Conservation (phyloP, 2,797 vertebrate genomes). For the Oryzias sinensis region DNA sequence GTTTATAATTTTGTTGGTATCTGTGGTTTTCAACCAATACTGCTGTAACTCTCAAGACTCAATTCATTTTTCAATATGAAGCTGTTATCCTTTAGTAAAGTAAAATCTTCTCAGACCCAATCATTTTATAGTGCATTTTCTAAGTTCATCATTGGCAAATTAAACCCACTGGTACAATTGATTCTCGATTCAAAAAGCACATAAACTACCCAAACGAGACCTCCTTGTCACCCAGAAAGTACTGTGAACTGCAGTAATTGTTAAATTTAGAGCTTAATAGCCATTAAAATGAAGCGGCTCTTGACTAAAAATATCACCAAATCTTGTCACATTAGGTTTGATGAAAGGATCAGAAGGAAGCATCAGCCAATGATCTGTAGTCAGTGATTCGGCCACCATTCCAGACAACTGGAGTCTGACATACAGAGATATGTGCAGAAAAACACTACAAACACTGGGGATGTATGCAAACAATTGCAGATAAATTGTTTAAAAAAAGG, state of each 20-base stretch:
- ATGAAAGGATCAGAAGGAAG: slow-evolving; percentile 32
- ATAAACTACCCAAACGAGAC: slow-evolving; percentile 4
- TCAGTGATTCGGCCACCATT: slow-evolving; percentile 15
- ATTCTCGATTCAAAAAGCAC: not conserved
- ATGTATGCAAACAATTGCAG: not conserved
- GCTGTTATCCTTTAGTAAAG: slow-evolving; percentile 4
- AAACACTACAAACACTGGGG: not conserved
- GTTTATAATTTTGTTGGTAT: too few relatives aligned
- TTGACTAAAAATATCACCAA: slow-evolving; percentile 56
- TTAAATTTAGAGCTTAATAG: slow-evolving; percentile 53
- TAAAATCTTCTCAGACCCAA: slow-evolving; percentile 11
- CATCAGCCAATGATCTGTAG: slow-evolving; percentile 24
- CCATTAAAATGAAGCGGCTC: slow-evolving; percentile 47
- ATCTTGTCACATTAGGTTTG: slow-evolving; percentile 52
- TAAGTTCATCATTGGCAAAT: slow-evolving; percentile 9
- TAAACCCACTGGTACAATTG: slow-evolving; percentile 5
- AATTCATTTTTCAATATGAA: too few relatives aligned
- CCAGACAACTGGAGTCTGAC: not conserved
- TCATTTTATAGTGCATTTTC: slow-evolving; percentile 25
- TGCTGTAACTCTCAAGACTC: too few relatives aligned
- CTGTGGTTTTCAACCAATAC: too few relatives aligned
- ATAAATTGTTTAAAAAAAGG: not conserved
- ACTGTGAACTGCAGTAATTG: slow-evolving; percentile 42
- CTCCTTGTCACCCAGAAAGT: slow-evolving; percentile 38
- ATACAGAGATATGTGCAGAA: not conserved